phyloP scores from a whole-genome alignment of 2,797 vertebrate species.

The Paratrypauchen microcephalus region DNA sequence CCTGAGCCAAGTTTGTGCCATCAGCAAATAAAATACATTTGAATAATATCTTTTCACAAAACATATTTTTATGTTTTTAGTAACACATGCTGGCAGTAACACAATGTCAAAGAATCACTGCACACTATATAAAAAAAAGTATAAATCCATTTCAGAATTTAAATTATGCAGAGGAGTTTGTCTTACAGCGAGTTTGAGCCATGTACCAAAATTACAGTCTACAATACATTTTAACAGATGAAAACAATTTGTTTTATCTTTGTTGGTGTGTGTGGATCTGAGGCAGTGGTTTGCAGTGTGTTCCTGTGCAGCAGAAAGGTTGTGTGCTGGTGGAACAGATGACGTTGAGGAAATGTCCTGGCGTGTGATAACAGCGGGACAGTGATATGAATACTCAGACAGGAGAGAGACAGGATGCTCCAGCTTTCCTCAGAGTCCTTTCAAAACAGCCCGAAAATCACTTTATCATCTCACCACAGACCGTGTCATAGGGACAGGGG shows the following conservation, averaged over 20 bases:
- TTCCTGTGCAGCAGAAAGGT: slow-evolving; percentile 33
- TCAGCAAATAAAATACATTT: no score
- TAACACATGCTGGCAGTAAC: no score
- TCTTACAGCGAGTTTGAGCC: neutral
- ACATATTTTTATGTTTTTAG: no score
- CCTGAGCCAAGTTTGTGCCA: no score
- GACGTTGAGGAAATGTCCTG: slow-evolving; percentile 54
- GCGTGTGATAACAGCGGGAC: slow-evolving; percentile 47
- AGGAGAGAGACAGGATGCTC: slow-evolving; percentile 56
- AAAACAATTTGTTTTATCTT: slow-evolving; percentile 2
- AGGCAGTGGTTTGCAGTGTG: slow-evolving; percentile 7
- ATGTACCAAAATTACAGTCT: neutral
- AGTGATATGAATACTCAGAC: slow-evolving; percentile 32
- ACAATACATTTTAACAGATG: neutral
- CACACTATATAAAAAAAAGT: neutral
- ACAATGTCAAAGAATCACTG: neutral
- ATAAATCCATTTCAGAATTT: neutral
- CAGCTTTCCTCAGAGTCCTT: slow-evolving; percentile 35
- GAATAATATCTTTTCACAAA: no score
- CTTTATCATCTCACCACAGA: slow-evolving; percentile 60
- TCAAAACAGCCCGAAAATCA: slow-evolving; percentile 59
- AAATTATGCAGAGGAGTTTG: neutral
- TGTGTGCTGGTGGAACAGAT: slow-evolving; percentile 52
- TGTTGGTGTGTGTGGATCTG: slow-evolving; percentile 9
- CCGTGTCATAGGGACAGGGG: slow-evolving; percentile 43